Percentiles rank a stretch among this genome's conserved stretches.
phyloP scores from a whole-genome alignment of 2,797 vertebrate species.

The Cryptoblepharus egeriae region DNA sequence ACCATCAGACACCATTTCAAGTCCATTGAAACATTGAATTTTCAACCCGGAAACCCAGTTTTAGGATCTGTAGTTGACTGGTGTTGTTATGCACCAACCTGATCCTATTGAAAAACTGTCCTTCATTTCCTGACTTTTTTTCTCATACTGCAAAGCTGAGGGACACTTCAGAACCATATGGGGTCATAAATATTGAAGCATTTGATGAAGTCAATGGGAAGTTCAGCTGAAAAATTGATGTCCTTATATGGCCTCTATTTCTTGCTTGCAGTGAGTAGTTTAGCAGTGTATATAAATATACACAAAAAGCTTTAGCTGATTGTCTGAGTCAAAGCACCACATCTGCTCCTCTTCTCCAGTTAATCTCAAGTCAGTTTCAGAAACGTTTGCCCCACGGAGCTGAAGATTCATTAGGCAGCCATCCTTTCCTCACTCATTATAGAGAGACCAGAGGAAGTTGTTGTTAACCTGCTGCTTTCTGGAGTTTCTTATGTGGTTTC shows the following conservation, averaged over 20 bases:
- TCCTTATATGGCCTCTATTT: neutral
- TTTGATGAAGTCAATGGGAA: slow-evolving; percentile 8
- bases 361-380: slow-evolving; percentile 8
- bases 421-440: too few relatives aligned
- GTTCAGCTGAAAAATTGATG: slow-evolving; percentile 16
- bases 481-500: too few relatives aligned
- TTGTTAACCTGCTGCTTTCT: too few relatives aligned
- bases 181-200: slow-evolving; percentile 15
- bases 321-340: neutral
- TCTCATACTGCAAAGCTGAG: neutral
- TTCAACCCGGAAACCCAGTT: neutral
- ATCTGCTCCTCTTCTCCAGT: neutral
- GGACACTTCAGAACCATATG: slow-evolving; percentile 2
- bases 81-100: neutral
- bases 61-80: neutral
- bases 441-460: too few relatives aligned
- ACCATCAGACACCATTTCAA: too few relatives aligned
- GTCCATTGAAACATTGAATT: too few relatives aligned
- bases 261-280: neutral
- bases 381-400: neutral
- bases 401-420: neutral
- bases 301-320: neutral
- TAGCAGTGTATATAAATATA: neutral
- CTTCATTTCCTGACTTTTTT: neutral
- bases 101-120: neutral